Conservation (phyloP, 2,113 vertebrate species). For the Caranx melampygus region DNA sequence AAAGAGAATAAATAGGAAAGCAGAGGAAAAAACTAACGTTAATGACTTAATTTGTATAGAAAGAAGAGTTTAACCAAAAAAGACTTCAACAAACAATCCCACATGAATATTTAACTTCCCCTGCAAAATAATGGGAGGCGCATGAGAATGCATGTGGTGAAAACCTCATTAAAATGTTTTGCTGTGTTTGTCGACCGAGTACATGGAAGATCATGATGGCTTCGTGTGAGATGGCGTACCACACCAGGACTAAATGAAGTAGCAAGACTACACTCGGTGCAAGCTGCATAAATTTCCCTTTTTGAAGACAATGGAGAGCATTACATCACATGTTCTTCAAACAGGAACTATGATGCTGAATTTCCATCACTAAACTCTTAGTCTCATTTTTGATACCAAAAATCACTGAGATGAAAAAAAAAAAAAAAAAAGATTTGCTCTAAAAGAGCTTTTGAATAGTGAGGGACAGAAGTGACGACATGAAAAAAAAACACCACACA, state of each 20-base stretch:
- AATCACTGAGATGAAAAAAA: not conserved
- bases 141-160: slow-evolving; percentile 9
- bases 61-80: slow-evolving; percentile 7
- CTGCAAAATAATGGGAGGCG: slow-evolving; percentile 11
- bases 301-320: slow-evolving; percentile 9
- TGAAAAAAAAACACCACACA: not conserved
- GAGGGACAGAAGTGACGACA: not conserved
- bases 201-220: slow-evolving; percentile 13
- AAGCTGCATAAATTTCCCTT: not conserved
- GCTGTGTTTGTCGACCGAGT: slow-evolving; percentile 17
- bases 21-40: not conserved
- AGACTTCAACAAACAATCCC: slow-evolving; percentile 1
- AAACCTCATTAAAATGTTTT: slow-evolving; percentile 55
- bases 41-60: not conserved
- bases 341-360: not conserved
- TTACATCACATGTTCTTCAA: slow-evolving; percentile 12
- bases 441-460: not conserved
- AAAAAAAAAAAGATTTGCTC: not conserved
- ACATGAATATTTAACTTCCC: slow-evolving; percentile 23
- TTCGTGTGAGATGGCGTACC: slow-evolving; percentile 15
- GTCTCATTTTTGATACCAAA: not conserved
- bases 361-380: not conserved
- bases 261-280: not conserved
- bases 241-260: not conserved
- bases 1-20: not conserved